Evolutionary conservation across 2,113 vertebrate species (phyloP), one percentile per base, ranked within the genome.

Genomic region (Actenoides lindsayi): DNA sequence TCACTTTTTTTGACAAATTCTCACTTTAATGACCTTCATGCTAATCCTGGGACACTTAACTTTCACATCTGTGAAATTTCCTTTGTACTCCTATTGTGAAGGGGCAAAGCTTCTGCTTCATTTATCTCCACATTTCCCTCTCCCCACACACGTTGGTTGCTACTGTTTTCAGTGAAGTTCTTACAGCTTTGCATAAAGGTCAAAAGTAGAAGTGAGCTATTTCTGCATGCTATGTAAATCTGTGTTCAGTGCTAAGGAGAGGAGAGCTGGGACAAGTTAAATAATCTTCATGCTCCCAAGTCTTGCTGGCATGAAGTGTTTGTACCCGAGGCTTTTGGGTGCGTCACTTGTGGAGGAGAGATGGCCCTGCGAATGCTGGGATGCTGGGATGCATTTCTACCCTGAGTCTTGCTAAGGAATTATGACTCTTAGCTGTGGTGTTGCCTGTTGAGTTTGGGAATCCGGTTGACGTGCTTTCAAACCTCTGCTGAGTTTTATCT

Each of bases 321-420:
- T 63, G 17, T 39, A 48, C 71, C 15, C 19, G 83, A 60, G 33
- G 8, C 17, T 71, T 71, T n/a, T 46, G 53, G 13, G 27, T 74
- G 71, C 10, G 11, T 67, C 5, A 1, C n/a, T 35, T 59, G 19
- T 1, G 1, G 62, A 50, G n/a, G 21, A 73, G 80, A 64, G 48
- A 7, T 24, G 33, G 62, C n/a, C 62, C 56, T 18, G 27, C 7
- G 27, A 30, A 10, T 31, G 4, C 13, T 54, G n/a, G 41, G 8
- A 3, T 11, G 3, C 11, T 0, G 2, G 11, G 2, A 0, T 21
- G 44, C 0, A 2, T 37, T 90, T 51, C 27, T 65, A 41, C 56
- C 69, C 21, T 60, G 41, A 2, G 0, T 65, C 41, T 16, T 48
- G 2, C 15, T 13, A 37, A 77, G 31, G 42, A 70, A 11, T 78